Evolutionary conservation across 2,888 invertebrate genomes (phyloP), one percentile per base, ranked within the genome.

Genomic region (Dyspetes luteomarginatus): DNA sequence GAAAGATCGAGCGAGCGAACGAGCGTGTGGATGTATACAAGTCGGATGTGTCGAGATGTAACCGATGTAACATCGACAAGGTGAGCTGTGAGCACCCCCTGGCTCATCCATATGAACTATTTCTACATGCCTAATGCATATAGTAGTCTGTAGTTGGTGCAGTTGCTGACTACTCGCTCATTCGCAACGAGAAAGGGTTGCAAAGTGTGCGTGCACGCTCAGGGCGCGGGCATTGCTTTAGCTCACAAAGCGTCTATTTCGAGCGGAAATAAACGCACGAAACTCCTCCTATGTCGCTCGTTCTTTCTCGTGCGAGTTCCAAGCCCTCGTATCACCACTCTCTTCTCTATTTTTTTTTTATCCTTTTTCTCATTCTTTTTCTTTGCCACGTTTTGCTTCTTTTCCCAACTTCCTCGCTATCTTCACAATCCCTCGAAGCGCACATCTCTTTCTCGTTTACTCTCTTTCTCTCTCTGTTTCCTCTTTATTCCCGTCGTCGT

Each of bases 201-300:
- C 7, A 17, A 5, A 2, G 50, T n/a, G 41, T 43, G 26, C 56
- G 26, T 26, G 43, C 15, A 64, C 30, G 65, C 65, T 45, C 52
- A 48, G 65, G 56, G 64, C 65, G 50, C 78, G 68, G 78, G 80
- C 83, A 84, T 83, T 83, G 82, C 83, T 86, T 84, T 81, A n/a
- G n/a, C n/a, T n/a, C n/a, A n/a, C 83, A 85, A 85, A 85, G 85
- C 85, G 82, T 87, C 87, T 87, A 87, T 87, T 87, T 86, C 78
- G 78, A 85, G 84, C 85, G 60, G 85, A 85, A 85, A 85, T 84
- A 86, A 86, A 87, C 86, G n/a, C n/a, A 84, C 69, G 79, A 72
- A 77, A 67, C 56, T 73, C 72, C 36, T 56, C 43, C 67, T 64
- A 55, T 68, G 62, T 56, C 50, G 43, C 50, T 56, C 64, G 41